A percentile compares a stretch with the other conserved stretches of the same genome.
Conservation (phyloP, 2,113 vertebrate genomes). For the Dipodomys spectabilis region DNA sequence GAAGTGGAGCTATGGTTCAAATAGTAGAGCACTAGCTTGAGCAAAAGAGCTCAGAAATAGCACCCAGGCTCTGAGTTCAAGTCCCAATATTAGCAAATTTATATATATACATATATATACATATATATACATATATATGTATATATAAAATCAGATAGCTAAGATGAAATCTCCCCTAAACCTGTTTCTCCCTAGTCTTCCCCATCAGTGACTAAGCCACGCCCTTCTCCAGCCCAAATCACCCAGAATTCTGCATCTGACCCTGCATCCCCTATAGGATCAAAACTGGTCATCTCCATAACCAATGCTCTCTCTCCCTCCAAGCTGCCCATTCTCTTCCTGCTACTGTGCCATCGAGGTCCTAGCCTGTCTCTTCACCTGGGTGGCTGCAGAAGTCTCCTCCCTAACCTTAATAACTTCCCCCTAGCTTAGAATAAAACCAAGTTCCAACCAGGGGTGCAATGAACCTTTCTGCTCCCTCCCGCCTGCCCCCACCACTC, state of each 20-base stretch:
- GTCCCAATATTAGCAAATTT: no score
- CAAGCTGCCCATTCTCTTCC: background rate
- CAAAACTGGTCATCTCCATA: background rate
- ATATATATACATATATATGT: no score
- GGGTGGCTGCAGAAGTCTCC: background rate
- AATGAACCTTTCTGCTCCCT: background rate
- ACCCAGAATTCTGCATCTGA: background rate
- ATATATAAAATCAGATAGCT: no score
- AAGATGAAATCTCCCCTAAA: background rate
- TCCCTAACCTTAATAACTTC: background rate
- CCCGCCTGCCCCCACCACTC: rapidly evolving
- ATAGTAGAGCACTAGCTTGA: no score
- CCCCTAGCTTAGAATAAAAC: background rate
- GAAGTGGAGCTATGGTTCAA: no score
- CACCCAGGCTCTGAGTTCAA: no score
- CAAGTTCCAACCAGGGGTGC: background rate
- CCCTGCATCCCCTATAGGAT: background rate
- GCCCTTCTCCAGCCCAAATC: no score
- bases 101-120: no score
- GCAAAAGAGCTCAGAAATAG: no score
- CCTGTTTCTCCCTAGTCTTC: background rate
- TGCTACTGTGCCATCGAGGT: background rate
- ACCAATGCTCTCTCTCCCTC: background rate
- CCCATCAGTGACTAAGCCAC: no score
- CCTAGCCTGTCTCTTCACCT: background rate